phyloP scores from a whole-genome alignment of 2,113 vertebrate genomes.

The Brienomyrus longianalis region DNA sequence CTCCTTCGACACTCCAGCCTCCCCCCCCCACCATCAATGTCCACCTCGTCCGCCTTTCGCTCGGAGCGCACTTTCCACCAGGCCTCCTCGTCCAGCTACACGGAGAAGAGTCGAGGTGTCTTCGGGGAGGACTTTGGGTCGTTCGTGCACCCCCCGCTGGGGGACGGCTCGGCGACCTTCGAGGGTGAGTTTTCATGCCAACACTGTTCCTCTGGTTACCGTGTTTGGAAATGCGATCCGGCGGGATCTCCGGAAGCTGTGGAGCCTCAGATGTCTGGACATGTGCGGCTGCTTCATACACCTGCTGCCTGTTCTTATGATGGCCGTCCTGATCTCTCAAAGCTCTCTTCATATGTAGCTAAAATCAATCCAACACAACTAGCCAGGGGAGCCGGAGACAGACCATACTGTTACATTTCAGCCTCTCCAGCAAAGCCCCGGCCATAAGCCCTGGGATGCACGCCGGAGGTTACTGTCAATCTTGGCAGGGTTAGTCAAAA shows the following conservation, averaged over 20 bases:
- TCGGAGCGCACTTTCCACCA: conserved; percentile 49
- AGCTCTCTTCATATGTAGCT: background rate
- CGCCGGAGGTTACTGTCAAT: background rate
- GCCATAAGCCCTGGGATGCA: background rate
- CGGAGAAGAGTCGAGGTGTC: conserved; percentile 64
- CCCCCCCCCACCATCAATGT: conserved; percentile 24
- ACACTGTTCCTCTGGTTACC: background rate
- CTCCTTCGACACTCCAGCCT: background rate
- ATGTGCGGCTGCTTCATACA: background rate
- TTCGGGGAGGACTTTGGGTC: conserved; percentile 61
- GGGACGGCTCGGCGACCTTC: conserved; percentile 49
- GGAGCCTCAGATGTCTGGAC: background rate
- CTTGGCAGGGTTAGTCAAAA: background rate
- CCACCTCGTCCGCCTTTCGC: conserved; percentile 48
- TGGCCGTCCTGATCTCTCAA: background rate
- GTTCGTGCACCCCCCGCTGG: conserved; percentile 49
- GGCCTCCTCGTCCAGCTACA: conserved; percentile 44
- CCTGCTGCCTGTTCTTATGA: background rate
- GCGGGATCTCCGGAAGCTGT: background rate
- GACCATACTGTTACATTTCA: background rate
- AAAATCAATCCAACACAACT: background rate
- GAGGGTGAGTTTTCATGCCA: conserved; percentile 50
- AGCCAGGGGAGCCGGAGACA: background rate
- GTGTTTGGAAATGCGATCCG: background rate
- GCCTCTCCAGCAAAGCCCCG: background rate